Conservation (phyloP, 2,797 vertebrate species). For the Anabacerthia variegaticeps region DNA sequence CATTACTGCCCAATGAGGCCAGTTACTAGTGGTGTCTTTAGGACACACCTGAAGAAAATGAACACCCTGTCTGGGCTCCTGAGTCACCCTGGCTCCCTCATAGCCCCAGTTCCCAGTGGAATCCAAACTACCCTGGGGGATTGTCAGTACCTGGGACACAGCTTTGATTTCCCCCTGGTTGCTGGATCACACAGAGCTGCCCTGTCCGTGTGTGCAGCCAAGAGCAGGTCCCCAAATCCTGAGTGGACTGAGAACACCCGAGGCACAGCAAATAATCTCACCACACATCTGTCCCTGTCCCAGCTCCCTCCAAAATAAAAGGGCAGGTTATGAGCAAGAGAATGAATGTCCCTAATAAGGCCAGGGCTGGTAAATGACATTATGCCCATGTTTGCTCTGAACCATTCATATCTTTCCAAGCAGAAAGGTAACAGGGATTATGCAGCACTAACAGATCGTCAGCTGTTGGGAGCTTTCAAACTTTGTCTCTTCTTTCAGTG, state of each 20-base stretch:
- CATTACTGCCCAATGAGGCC: background rate
- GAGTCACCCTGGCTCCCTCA: background rate
- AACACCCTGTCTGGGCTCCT: background rate
- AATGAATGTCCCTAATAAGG: background rate
- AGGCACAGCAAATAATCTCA: background rate
- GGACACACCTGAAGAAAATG: background rate
- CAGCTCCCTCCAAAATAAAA: background rate
- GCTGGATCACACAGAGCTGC: background rate
- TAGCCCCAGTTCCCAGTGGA: background rate
- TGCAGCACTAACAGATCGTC: background rate
- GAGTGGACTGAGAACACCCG: background rate
- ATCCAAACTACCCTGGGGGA: background rate
- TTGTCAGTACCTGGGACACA: background rate
- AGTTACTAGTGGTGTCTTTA: background rate
- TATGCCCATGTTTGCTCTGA: background rate
- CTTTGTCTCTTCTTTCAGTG: slow-evolving; percentile 7
- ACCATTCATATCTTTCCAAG: background rate
- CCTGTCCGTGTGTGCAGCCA: background rate
- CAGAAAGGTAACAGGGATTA: background rate
- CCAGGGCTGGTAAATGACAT: background rate
- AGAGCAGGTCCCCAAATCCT: background rate
- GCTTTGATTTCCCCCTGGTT: background rate
- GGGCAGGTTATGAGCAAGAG: background rate
- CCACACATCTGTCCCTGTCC: background rate
- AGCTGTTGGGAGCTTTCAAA: slow-evolving; percentile 7